Base-by-base conservation (phyloP, 2,888 invertebrate genomes). In the Alloscopus bannaensis region DNA sequence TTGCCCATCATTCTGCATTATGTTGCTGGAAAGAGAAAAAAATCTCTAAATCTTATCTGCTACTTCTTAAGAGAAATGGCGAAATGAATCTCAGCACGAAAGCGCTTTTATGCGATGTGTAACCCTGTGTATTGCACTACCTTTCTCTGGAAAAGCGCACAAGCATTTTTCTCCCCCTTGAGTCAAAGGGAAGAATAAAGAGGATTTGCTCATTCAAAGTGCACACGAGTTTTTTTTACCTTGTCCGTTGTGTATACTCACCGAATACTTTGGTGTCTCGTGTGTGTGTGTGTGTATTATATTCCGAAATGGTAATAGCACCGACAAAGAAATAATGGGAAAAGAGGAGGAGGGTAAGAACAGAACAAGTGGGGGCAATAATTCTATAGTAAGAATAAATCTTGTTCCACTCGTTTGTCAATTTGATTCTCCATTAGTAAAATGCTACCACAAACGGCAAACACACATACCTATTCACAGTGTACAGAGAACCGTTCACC, bases 351-450 rank as follows among this genome's bases (percentile, higher is more conserved):
- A 69, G 62, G 68, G 76, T 50, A 65, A n/a, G 73, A 31, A 62
- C n/a, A 50, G 60, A 69, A 52, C 68, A 76, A 76, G 76, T 69
- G 76, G 59, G 69, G 69, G 76, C 68, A 76, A 76, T 76, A 76
- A 76, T 76, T 76, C 69, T 76, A 62, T 62, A 62, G 24, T 40
- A 65, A 62, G 52, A 60, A 76, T 76, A 76, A 76, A 76, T 76
- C 76, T 76, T 76, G 76, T 76, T 76, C 62, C 76, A 76, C 76
- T 76, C 76, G 76, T 76, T 76, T 76, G 76, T 76, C 76, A 76
- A 76, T 76, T 68, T 76, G 76, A 76, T 62, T 76, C 76, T 76
- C 76, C 76, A 76, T 76, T 76, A 76, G 76, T 76, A 76, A 76
- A 76, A 76, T 62, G 76, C 69, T 76, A 69, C 76, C 69, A 62